Evolutionary conservation across 1,140 invertebrate genomes (phyloP).

Genomic region (Zaprionus gabonicus): DNA sequence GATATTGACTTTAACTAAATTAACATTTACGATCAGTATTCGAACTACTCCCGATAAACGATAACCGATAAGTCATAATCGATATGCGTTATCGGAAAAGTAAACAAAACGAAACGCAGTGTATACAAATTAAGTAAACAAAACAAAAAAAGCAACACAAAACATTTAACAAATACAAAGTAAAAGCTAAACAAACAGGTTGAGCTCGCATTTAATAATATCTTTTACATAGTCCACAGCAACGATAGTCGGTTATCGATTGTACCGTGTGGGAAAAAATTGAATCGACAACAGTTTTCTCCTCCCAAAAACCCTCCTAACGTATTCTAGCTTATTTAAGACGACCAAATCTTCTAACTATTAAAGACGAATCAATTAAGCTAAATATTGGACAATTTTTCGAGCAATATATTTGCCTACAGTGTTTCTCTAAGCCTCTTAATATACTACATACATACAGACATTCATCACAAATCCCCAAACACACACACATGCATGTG

Average conservation of each 20-base stretch:
- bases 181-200: constrained; percentile 61
- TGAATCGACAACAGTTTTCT: constrained; percentile 30
- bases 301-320: constrained; percentile 34
- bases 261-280: not conserved
- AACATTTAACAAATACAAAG: constrained; percentile 29
- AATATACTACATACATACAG: constrained; percentile 34
- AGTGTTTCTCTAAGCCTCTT: constrained; percentile 71
- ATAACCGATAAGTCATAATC: constrained; percentile 18
- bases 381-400: constrained; percentile 62
- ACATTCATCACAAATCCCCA: constrained; percentile 24
- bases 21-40: constrained; percentile 74
- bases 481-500: constrained; percentile 2
- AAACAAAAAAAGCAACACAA: constrained; percentile 28
- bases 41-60: constrained; percentile 31
- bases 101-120: constrained; percentile 19
- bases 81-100: constrained; percentile 14
- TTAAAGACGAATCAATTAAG: constrained; percentile 44
- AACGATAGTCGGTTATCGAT: not conserved
- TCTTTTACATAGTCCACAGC: constrained; percentile 43
- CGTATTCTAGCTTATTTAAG: constrained; percentile 53
- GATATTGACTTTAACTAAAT: constrained; percentile 43
- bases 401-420: constrained; percentile 79
- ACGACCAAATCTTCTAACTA: constrained; percentile 69
- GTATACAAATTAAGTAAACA: constrained; percentile 52
- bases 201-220: constrained; percentile 74